Percentiles rank a stretch among this genome's conserved stretches.
These are phyloP conservation scores for Nycticorax nycticorax DNA, from an alignment of 2,113 vertebrate genomes.

Conservation along the genomic window DNA sequence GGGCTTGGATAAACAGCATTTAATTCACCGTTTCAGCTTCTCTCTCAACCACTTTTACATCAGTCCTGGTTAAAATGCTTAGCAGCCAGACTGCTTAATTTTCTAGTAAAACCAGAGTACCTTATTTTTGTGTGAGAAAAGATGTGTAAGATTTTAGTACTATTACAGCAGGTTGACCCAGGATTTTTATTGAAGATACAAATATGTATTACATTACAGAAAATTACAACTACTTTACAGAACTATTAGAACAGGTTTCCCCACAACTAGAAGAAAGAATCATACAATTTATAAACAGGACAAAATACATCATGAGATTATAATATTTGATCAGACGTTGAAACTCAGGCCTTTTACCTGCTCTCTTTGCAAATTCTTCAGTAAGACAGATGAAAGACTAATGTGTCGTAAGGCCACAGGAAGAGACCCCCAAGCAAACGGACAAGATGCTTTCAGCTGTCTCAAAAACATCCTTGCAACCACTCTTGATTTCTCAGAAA, in stretches of 20 bases:
- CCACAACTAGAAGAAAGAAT: neutral
- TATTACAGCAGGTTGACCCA: neutral
- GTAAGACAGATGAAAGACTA: neutral
- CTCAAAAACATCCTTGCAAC: constrained; percentile 32
- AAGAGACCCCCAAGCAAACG: neutral
- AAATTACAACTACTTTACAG: neutral
- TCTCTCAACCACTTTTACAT: neutral
- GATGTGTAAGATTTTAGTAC: neutral
- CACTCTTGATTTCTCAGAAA: constrained; percentile 38
- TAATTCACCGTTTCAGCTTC: neutral
- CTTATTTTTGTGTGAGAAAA: neutral
- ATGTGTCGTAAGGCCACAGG: neutral
- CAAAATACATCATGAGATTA: neutral
- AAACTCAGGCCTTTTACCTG: neutral
- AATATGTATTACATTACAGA: neutral
- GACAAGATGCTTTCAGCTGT: neutral
- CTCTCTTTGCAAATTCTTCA: neutral
- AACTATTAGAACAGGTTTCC: neutral
- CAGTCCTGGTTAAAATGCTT: neutral
- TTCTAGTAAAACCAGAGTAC: neutral
- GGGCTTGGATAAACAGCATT: neutral
- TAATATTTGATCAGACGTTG: neutral
- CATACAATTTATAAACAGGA: neutral
- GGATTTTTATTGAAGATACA: neutral
- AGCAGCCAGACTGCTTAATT: neutral